Percentiles rank a stretch among this genome's conserved stretches.
Evolutionary conservation across 2,888 invertebrate species (phyloP).

Genomic region (Listrodromus nycthemerus): DNA sequence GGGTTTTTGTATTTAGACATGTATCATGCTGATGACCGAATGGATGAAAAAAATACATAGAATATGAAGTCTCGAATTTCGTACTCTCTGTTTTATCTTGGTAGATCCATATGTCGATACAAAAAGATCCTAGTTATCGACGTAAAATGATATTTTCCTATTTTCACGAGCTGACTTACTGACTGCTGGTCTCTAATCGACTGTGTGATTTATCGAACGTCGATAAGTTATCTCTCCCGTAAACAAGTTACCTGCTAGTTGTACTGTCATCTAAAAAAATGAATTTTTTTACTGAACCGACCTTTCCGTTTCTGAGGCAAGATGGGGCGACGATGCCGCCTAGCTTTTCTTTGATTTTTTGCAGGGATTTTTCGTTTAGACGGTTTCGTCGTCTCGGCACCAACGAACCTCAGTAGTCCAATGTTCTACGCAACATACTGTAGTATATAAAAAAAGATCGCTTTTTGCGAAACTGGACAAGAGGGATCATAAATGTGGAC

Average conservation of each 20-base stretch:
- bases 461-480: not conserved
- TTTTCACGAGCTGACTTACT: not conserved
- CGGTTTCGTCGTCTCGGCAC: not conserved
- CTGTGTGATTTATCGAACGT: not conserved
- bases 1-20: conserved; percentile 7
- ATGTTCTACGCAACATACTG: no score
- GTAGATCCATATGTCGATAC: not conserved
- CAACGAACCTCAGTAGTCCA: no score
- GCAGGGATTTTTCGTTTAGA: not conserved
- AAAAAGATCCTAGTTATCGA: not conserved
- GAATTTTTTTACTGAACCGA: not conserved
- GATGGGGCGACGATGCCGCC: not conserved
- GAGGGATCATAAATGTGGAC: not conserved
- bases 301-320: not conserved
- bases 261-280: no score
- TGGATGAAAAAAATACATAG: conserved; percentile 6
- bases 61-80: not conserved
- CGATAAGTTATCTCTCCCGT: no score
- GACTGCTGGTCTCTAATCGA: not conserved
- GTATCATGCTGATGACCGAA: conserved; percentile 9
- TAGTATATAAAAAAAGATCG: not conserved
- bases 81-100: not conserved
- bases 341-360: not conserved
- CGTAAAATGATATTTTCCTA: not conserved
- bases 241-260: no score